Evolutionary conservation across 2,113 vertebrate genomes (phyloP), one percentile per base, ranked within the genome.

Genomic region (Motacilla tschutschensis): DNA sequence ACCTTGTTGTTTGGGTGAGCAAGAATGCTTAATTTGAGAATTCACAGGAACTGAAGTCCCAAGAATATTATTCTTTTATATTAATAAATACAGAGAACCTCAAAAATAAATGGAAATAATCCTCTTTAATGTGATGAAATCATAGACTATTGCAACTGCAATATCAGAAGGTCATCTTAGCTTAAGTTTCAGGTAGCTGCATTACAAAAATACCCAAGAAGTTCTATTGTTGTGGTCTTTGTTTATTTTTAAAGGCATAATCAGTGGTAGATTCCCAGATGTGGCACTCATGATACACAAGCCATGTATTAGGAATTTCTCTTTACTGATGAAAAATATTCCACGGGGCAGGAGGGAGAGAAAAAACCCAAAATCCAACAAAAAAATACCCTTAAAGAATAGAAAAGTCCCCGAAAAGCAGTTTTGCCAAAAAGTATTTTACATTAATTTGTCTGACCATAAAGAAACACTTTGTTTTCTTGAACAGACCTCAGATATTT

Each of bases 331-430:
- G 7, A 31, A 62, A 75, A 83, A 33, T 58, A 54, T 57, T 73
- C 46, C 26, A 46, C 2, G 4, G 18, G 24, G 16, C 8, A 5
- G 7, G 8, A 28, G 2, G 5, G 14, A 19, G 11, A 7, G 2
- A 3, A 13, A 28, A 28, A 63, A 17, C 14, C 6, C 12, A 15
- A 72, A 85, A 46, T 4, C 8, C 4, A 24, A 21, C 26, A 72
- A 72, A 38, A 5, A 62, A 50, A 2, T 0, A 26, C 0, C 28
- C 6, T 12, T 35, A n/a, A 38, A 55, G n/a, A 8, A 3, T 13
- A 38, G 18, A n/a, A 9, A 29, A 14, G 4, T 21, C 14, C 29
- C 29, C 8, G 6, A 16, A 58, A 72, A 63, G 1, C 19, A 67
- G 36, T 73, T 83, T 41, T 55, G 9, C 55, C 41, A 73, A 65